Evolutionary conservation across 2,797 vertebrate species (phyloP), one percentile per base, ranked within the genome.

Genomic region (Brotula barbata): DNA sequence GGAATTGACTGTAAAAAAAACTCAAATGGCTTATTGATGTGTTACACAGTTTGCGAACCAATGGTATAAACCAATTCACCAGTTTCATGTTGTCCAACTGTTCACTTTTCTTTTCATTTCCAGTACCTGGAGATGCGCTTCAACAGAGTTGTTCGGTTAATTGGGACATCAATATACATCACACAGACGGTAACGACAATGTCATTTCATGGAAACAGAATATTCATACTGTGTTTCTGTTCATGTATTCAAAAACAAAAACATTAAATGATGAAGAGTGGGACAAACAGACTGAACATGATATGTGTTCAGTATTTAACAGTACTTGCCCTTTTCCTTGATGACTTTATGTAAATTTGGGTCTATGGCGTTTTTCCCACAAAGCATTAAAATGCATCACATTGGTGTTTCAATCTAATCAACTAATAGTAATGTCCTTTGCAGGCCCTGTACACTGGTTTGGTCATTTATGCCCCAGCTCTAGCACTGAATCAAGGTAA

Each of bases 391-490:
- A 75, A 76, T 83, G 43, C 72, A 83, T 72, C 37, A 33, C 15
- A 39, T 23, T 40, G n/a, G 60, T 61, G 49, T 72, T 82, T 83
- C 62, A 41, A 31, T 64, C 55, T 71, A 86, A 90, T 92, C 62
- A 81, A 56, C 77, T 92, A 90, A 92, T 91, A 79, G 81, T 16
- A 19, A 13, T 15, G 23, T 86, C 47, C 77, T 14, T 52, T 56
- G 58, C 72, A 93, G 92, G 77, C 42, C 40, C 78, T 93, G 57
- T 93, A 93, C 85, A 93, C 92, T 0, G 92, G 92, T 14, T 77
- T 93, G 85, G 92, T 93, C 49, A 92, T 93, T 65, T 93, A 92
- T 19, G 92, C 92, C 23, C 92, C 92, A 37, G 92, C 92, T 54
- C 88, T 93, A 8, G 92, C 92, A 36, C 71, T 93, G 16, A 93